Percentiles rank a stretch among this genome's conserved stretches.
Conservation (phyloP, 2,888 invertebrate species). For the Rotaria sp. region DNA sequence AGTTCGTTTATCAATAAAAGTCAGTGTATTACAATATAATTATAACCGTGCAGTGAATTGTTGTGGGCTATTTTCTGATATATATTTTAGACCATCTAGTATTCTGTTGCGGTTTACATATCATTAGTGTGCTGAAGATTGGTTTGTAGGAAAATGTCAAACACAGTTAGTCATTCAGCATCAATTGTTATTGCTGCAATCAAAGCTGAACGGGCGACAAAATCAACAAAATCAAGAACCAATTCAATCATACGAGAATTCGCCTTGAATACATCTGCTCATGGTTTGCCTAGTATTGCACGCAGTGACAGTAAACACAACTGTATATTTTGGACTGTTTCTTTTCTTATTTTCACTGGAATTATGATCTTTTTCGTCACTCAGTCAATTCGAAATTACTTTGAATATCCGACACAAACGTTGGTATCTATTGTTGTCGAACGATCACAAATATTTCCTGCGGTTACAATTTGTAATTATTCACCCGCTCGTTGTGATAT, state of each 20-base stretch:
- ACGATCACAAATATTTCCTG: slow-evolving; percentile 33
- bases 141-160: too few species aligned
- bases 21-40: too few species aligned
- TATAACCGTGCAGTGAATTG: too few species aligned
- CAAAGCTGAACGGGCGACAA: too few species aligned
- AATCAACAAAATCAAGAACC: neutral
- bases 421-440: slow-evolving; percentile 22
- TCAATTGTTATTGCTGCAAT: too few species aligned
- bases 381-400: neutral
- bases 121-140: too few species aligned
- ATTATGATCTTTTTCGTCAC: slow-evolving; percentile 7
- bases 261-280: slow-evolving; percentile 28
- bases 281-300: slow-evolving; percentile 31
- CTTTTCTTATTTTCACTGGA: neutral
- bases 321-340: slow-evolving; percentile 26
- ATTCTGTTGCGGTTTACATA: too few species aligned
- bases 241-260: neutral
- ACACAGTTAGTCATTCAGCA: too few species aligned
- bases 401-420: slow-evolving; percentile 7
- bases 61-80: too few species aligned
- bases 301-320: neutral
- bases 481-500: neutral
- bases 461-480: slow-evolving; percentile 32
- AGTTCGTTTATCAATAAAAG: too few species aligned
- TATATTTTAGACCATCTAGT: too few species aligned